Evolutionary conservation across 2,113 vertebrate species (phyloP).

Genomic region (Rhinolophus ferrumequinum): DNA sequence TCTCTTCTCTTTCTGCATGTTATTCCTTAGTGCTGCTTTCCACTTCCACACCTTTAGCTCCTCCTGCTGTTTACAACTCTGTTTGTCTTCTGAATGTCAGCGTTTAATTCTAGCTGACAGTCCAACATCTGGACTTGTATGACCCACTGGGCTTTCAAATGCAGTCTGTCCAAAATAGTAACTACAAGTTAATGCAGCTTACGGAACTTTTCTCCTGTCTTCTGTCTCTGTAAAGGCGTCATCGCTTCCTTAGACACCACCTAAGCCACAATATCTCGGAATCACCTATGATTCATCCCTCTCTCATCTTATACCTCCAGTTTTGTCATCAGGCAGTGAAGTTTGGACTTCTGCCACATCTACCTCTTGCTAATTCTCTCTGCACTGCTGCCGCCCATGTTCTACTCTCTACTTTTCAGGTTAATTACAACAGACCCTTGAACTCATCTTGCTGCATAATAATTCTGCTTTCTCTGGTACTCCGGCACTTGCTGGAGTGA

Average conservation of each 20-base stretch:
- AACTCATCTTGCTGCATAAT: neutral
- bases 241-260: neutral
- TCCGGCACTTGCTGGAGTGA: neutral
- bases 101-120: neutral
- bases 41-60: neutral
- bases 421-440: neutral
- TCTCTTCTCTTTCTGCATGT: neutral
- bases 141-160: neutral
- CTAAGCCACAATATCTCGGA: neutral
- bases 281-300: neutral
- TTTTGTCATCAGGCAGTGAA: neutral
- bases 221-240: neutral
- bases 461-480: neutral
- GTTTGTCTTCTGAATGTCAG: neutral
- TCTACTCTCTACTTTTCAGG: neutral
- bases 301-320: neutral
- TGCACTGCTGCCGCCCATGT: neutral
- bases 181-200: neutral
- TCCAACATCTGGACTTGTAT: neutral
- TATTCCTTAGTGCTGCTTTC: neutral
- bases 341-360: neutral
- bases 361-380: neutral
- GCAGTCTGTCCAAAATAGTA: neutral
- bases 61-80: neutral
- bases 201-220: neutral